Conservation (phyloP, 2,888 invertebrate species). For the Drosophila mimica region DNA sequence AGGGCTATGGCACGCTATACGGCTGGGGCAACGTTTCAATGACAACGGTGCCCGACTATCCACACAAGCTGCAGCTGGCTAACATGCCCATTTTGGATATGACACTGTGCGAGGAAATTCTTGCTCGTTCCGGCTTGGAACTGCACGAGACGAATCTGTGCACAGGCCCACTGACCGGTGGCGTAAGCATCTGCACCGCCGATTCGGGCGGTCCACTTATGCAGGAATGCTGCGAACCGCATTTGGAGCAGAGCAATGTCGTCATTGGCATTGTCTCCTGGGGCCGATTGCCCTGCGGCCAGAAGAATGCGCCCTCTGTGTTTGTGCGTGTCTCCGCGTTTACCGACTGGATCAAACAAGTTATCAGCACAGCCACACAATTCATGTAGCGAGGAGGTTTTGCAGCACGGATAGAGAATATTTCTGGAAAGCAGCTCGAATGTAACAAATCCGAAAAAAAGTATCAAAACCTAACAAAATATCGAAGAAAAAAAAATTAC, state of each 20-base stretch:
- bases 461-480: conserved; percentile 17
- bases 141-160: conserved; percentile 84
- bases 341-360: conserved; percentile 83
- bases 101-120: conserved; percentile 77
- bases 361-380: conserved; percentile 73
- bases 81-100: conserved; percentile 82
- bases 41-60: conserved; percentile 81
- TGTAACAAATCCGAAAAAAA: conserved; percentile 33
- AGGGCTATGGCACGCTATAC: conserved; percentile 82
- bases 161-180: conserved; percentile 83
- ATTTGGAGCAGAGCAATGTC: conserved; percentile 64
- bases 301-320: conserved; percentile 85
- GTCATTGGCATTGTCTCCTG: conserved; percentile 86
- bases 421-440: conserved; percentile 59
- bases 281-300: conserved; percentile 86
- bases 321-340: conserved; percentile 86
- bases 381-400: conserved; percentile 53
- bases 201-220: conserved; percentile 84
- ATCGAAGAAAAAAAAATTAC: conserved; percentile 22
- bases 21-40: conserved; percentile 84
- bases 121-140: conserved; percentile 76
- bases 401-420: conserved; percentile 21
- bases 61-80: conserved; percentile 80
- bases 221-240: conserved; percentile 76
- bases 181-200: conserved; percentile 83